Base-by-base conservation (phyloP, 2,888 invertebrate species). In the Hydroisotoma schaefferi region DNA sequence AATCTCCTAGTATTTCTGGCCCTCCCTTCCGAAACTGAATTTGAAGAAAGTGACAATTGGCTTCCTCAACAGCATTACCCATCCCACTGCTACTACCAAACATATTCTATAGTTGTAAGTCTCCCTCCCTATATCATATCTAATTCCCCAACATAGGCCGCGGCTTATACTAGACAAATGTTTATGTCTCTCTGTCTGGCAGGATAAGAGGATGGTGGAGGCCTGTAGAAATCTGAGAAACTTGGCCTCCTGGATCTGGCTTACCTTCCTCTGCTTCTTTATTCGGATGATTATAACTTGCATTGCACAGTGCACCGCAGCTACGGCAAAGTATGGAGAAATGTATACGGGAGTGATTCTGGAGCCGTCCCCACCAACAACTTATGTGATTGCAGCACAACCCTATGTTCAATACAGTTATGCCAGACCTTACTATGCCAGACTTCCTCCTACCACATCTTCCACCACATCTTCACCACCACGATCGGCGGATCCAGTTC, bases 51-150 rank as follows among this genome's bases (percentile, higher is more conserved):
- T 18, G 22, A 15, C 2, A n/a, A 5, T 26, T 15, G 23, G 23
- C 20, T 53, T 2, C 38, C 38, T 5, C 53, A 53, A 4, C 22
- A 53, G n/a, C 20, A 40, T 18, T 53, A 53, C 40, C 53, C 53
- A 10, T 22, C 2, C 6, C 22, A 26, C 2, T 53, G 53, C 40
- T 40, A 40, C 40, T 4, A 15, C 20, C 20, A 8, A 15, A 5
- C n/a, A 40, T 40, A 40, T 20, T 15, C n/a, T n/a, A n/a, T n/a
- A n/a, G n/a, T n/a, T n/a, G n/a, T n/a, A n/a, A n/a, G n/a, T n/a
- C n/a, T n/a, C n/a, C n/a, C n/a, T n/a, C n/a, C n/a, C n/a, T n/a
- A n/a, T n/a, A n/a, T n/a, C n/a, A n/a, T n/a, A n/a, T n/a, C n/a
- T n/a, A n/a, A n/a, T n/a, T n/a, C n/a, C n/a, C n/a, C n/a, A n/a